A percentile compares a stretch with the other conserved stretches of the same genome.
These are phyloP conservation scores for Astreopora myriophthalma DNA, from an alignment of 64 coral and sea anemone genomes.

Conservation along the genomic window DNA sequence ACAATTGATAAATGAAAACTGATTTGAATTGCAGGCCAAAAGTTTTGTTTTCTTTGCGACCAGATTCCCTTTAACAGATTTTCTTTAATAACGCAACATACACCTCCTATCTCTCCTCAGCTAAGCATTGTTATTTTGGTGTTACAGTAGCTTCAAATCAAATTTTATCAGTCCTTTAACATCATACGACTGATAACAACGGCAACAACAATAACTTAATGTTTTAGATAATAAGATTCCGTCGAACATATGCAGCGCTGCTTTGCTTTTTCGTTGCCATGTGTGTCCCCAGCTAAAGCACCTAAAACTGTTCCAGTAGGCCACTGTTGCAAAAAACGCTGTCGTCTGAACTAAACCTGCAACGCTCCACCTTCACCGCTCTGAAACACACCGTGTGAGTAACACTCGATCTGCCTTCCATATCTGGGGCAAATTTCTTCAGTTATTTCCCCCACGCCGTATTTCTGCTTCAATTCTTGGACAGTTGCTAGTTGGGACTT, in stretches of 20 bases:
- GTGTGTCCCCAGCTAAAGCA: too few species aligned
- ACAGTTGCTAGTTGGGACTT: not conserved
- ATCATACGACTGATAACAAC: not conserved
- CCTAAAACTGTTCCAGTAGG: not conserved
- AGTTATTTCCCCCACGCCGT: not conserved
- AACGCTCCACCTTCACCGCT: not conserved
- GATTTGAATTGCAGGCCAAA: too few species aligned
- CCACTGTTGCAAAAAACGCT: not conserved
- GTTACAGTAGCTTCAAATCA: not conserved
- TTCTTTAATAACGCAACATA: too few species aligned
- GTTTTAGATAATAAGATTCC: not conserved
- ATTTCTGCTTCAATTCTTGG: not conserved
- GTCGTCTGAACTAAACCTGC: not conserved
- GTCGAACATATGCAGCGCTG: too few species aligned
- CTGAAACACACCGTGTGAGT: not conserved
- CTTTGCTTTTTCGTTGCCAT: too few species aligned
- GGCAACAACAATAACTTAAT: not conserved
- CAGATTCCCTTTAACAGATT: too few species aligned
- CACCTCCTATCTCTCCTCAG: too few species aligned
- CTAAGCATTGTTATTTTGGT: too few species aligned
- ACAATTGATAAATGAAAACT: too few species aligned
- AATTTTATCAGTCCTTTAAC: not conserved
- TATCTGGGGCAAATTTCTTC: slow-evolving; percentile 5
- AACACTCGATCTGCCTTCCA: not conserved
- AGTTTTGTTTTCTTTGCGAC: too few species aligned